Conservation (phyloP, 2,113 vertebrate species). For the Poecilia latipinna region DNA sequence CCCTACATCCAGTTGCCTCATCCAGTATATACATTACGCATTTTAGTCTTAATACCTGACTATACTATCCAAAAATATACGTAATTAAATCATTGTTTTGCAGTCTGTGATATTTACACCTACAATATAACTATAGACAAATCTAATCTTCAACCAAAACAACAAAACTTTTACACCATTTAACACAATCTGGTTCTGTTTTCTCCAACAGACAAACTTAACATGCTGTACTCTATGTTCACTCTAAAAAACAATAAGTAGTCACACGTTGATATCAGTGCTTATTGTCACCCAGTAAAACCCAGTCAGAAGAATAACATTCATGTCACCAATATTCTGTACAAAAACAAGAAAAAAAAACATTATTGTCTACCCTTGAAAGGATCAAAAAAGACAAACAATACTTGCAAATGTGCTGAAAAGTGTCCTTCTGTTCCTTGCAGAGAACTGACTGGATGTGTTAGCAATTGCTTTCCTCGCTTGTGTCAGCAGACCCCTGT, state of each 20-base stretch:
- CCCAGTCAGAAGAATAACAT: conserved; percentile 10
- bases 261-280: conserved; percentile 29
- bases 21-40: background rate
- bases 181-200: too few relatives aligned
- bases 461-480: conserved; percentile 41
- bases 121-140: too few relatives aligned
- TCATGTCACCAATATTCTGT: background rate
- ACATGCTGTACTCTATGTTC: too few relatives aligned
- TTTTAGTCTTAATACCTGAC: too few relatives aligned
- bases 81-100: background rate
- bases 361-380: conserved; percentile 34
- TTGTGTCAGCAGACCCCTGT: conserved; percentile 22
- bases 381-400: conserved; percentile 35
- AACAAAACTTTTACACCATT: too few relatives aligned
- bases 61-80: background rate
- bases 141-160: too few relatives aligned
- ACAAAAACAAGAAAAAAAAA: conserved; percentile 30
- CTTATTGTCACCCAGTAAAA: conserved; percentile 47
- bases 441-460: conserved; percentile 56
- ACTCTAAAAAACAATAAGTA: background rate
- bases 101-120: background rate
- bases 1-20: background rate
- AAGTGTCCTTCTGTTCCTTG: conserved; percentile 28
- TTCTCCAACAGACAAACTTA: too few relatives aligned
- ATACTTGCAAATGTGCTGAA: conserved; percentile 39